Evolutionary conservation across 1,140 invertebrate genomes (phyloP).

Genomic region (Maconellicoccus hirsutus): DNA sequence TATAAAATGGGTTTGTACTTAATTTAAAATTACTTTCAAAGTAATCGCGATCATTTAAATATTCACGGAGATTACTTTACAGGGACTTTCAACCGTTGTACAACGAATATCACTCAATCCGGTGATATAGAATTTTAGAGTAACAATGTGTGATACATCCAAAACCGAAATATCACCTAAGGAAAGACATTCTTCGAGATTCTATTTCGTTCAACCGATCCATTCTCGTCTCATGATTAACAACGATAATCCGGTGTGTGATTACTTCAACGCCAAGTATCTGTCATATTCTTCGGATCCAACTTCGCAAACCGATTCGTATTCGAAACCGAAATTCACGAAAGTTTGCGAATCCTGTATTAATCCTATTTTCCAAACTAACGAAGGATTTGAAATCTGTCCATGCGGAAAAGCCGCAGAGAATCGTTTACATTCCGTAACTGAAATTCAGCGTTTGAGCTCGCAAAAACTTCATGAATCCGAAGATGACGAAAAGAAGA

Average conservation of each 20-base stretch:
- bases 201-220: neutral
- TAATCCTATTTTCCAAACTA: neutral
- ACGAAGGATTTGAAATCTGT: neutral
- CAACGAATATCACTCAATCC: too few species aligned
- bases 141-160: too few species aligned
- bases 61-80: too few species aligned
- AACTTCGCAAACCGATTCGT: neutral
- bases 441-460: neutral
- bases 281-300: neutral
- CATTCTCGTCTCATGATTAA: neutral
- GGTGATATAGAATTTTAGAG: too few species aligned
- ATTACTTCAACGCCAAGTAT: neutral
- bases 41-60: too few species aligned
- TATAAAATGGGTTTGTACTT: too few species aligned
- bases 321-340: constrained; percentile 4
- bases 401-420: neutral
- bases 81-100: too few species aligned
- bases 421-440: too few species aligned
- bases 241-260: neutral
- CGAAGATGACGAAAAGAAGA: neutral
- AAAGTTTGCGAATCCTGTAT: neutral
- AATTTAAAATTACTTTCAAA: too few species aligned
- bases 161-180: neutral
- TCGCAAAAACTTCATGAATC: neutral
- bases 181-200: neutral